These are phyloP conservation scores for Leucoma salicis DNA, from an alignment of 2,888 invertebrate genomes.

Conservation along the genomic window DNA sequence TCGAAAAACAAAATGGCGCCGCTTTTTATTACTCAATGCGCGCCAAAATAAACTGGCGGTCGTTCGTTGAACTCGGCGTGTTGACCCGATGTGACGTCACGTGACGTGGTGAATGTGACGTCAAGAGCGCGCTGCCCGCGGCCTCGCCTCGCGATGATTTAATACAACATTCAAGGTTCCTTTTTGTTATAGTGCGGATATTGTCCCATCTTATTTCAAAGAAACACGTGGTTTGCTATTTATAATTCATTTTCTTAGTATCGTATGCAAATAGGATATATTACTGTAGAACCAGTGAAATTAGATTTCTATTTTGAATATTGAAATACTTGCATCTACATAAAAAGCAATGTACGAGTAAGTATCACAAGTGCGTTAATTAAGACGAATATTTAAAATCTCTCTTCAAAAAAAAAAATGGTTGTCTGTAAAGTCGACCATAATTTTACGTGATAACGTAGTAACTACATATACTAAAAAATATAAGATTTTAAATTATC, in stretches of 20 bases:
- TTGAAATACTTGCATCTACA: too few relatives aligned
- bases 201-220: constrained; percentile 37
- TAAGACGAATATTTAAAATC: too few relatives aligned
- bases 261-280: constrained; percentile 1
- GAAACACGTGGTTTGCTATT: constrained; percentile 20
- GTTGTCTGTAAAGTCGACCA: too few relatives aligned
- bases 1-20: constrained; percentile 57
- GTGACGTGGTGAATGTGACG: constrained; percentile 62
- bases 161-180: constrained; percentile 56
- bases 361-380: too few relatives aligned
- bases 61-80: constrained; percentile 71
- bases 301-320: too few relatives aligned
- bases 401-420: too few relatives aligned
- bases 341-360: too few relatives aligned
- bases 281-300: constrained; percentile 1
- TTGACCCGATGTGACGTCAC: constrained; percentile 55
- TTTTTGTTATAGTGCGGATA: constrained; percentile 47
- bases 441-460: too few relatives aligned
- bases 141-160: constrained; percentile 47
- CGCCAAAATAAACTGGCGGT: constrained; percentile 75
- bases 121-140: constrained; percentile 44
- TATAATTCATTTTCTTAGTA: not conserved
- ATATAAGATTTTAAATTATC: too few relatives aligned
- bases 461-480: too few relatives aligned
- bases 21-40: constrained; percentile 50